Evolutionary conservation across 2,113 vertebrate species (phyloP).

Genomic region (Phaetusa simplex): DNA sequence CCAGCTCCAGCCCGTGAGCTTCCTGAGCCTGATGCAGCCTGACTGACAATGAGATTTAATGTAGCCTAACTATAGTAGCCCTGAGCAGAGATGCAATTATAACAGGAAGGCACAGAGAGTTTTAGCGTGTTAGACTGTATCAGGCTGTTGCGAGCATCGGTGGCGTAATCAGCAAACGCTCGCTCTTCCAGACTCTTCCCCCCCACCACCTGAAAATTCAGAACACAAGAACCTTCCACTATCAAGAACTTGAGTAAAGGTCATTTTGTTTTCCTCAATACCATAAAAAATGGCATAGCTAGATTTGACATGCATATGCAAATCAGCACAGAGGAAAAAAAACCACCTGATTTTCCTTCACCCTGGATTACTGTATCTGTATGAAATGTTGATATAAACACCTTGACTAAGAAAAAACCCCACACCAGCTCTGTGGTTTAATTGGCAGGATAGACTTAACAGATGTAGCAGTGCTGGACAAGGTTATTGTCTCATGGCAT

Average conservation of each 20-base stretch:
- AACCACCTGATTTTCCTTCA: conserved; percentile 36
- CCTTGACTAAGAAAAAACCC: not conserved
- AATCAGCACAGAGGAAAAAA: conserved; percentile 49
- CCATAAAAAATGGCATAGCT: conserved; percentile 56
- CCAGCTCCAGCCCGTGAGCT: conserved; percentile 26
- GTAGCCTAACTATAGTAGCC: conserved; percentile 68
- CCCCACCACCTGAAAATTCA: conserved; percentile 35
- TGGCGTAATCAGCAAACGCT: conserved; percentile 29
- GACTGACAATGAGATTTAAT: conserved; percentile 71
- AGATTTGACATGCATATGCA: conserved; percentile 70
- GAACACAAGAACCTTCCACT: conserved; percentile 43
- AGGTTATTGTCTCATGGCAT: conserved; percentile 10
- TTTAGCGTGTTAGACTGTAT: conserved; percentile 51
- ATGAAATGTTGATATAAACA: conserved; percentile 59
- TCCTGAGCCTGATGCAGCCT: conserved; percentile 49
- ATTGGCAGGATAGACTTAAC: conserved; percentile 58
- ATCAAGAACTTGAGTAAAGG: conserved; percentile 73
- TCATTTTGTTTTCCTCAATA: conserved; percentile 69
- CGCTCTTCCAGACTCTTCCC: not conserved
- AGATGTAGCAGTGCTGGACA: conserved; percentile 19
- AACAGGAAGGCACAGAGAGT: conserved; percentile 45
- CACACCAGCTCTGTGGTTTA: conserved; percentile 44
- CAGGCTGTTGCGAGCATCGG: conserved; percentile 28
- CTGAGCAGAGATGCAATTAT: conserved; percentile 71
- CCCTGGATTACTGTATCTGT: conserved; percentile 19